Evolutionary conservation across 2,888 invertebrate genomes (phyloP).

Genomic region (Heliconius erato): DNA sequence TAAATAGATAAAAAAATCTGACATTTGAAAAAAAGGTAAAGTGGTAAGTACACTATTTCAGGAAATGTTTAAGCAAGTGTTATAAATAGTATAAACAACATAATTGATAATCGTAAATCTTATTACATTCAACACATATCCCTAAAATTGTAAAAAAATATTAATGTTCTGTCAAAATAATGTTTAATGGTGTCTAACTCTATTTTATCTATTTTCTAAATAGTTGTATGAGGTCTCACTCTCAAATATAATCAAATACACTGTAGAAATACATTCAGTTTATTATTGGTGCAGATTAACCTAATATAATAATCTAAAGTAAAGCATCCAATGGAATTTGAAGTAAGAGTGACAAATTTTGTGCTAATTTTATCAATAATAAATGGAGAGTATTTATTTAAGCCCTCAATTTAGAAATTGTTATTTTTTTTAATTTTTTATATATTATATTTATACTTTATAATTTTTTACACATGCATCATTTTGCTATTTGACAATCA

Average conservation of each 20-base stretch:
- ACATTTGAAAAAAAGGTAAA: not conserved
- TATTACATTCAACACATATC: not conserved
- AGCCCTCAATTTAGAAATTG: slow-evolving; percentile 3
- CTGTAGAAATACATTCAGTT: slow-evolving; percentile 15
- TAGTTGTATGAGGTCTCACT: slow-evolving; percentile 5
- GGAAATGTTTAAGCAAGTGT: slow-evolving; percentile 12
- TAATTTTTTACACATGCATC: slow-evolving; percentile 67
- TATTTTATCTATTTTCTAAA: slow-evolving; percentile 23
- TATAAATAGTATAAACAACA: not conserved
- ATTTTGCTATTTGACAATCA: slow-evolving; percentile 57
- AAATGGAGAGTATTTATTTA: not conserved
- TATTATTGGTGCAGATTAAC: slow-evolving; percentile 15
- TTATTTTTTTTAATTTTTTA: not conserved
- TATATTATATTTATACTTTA: not conserved
- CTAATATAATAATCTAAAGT: slow-evolving; percentile 18
- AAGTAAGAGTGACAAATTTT: slow-evolving; percentile 15
- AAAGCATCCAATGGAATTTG: slow-evolving; percentile 9
- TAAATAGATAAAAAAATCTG: not conserved
- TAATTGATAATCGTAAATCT: not conserved
- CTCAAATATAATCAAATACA: not conserved
- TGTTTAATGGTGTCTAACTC: not conserved
- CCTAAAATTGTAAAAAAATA: slow-evolving; percentile 17
- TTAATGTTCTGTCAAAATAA: not conserved
- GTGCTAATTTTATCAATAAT: slow-evolving; percentile 19
- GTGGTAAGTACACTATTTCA: slow-evolving; percentile 6